Base-by-base conservation (phyloP, 2,888 invertebrate genomes). In the Troides aeacus region DNA sequence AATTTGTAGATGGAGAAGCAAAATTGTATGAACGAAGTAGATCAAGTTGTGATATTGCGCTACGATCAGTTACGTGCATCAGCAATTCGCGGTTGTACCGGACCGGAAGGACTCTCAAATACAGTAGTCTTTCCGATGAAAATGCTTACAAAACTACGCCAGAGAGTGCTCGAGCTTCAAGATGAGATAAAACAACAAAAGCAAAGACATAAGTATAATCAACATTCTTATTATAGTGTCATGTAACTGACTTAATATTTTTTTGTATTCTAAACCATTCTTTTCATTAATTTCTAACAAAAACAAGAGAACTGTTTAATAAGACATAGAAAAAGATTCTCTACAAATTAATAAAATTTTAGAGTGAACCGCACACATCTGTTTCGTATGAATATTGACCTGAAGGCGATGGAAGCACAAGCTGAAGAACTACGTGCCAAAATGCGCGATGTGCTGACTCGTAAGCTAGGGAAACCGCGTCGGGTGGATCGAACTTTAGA, bases 11-110 rank as follows among this genome's bases (percentile, higher is more conserved):
- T 94, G 78, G 94, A 95, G 82, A 95, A 96, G 84, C 97, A 97
- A 84, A 93, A 93, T 71, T 93, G 95, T 81, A 85, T 98, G 80
- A 98, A 98, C 79, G 95, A 97, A 69, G 94, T 98, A 3, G 94
- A 95, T 65, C 93, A 94, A 70, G 94, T 95, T 4, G 93, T 96
- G 0, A 87, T 96, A 10, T 79, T 97, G 30, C 94, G 94, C 50
- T 93, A 96, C 78, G 93, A 95, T 80, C 97, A 97, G 80, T 88
- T 97, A 30, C 87, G 94, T 7, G 92, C 93, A 0, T 83, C 92
- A 0, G 90, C 92, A 1, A 76, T 93, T 12, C 84, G 81, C 0
- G 92, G 92, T 17, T 89, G 89, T 68, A 85, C 89, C 2, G 90
- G 93, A 0, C 78, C 87, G 0, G 79, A 81, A 1, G 91, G 91